Evolutionary conservation across 2,797 vertebrate genomes (phyloP).

Genomic region (Anableps anableps): DNA sequence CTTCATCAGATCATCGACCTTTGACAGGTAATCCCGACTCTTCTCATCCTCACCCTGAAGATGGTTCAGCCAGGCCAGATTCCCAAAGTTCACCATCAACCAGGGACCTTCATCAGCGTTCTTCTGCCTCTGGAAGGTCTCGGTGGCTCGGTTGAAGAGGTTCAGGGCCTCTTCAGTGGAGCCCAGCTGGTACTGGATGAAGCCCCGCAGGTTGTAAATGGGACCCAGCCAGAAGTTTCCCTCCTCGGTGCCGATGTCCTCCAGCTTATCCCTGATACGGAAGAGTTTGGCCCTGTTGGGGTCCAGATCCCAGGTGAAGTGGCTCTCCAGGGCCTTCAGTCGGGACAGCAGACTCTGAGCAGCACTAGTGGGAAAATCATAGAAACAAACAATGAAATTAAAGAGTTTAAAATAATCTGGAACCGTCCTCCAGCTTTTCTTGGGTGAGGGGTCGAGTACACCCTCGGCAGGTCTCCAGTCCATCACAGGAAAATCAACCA

Average conservation of each 20-base stretch:
- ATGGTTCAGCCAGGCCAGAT: slow-evolving; percentile 69
- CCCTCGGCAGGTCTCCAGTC: too few species aligned
- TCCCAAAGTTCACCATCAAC: slow-evolving; percentile 69
- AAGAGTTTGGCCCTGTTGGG: slow-evolving; percentile 4
- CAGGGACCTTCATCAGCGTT: slow-evolving; percentile 66
- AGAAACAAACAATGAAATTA: neutral
- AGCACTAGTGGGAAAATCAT: neutral
- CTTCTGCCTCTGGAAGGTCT: slow-evolving; percentile 62
- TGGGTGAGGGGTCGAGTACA: too few species aligned
- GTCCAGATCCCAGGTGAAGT: slow-evolving; percentile 70
- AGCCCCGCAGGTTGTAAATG: slow-evolving; percentile 70
- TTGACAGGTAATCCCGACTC: slow-evolving; percentile 52
- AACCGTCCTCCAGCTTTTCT: too few species aligned
- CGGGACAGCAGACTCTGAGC: neutral
- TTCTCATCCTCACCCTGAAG: slow-evolving; percentile 27
- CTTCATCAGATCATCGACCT: slow-evolving; percentile 24
- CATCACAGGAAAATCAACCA: too few species aligned
- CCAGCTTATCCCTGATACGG: slow-evolving; percentile 33
- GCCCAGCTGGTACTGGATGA: slow-evolving; percentile 49
- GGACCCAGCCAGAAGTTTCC: slow-evolving; percentile 69
- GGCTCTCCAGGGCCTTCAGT: slow-evolving; percentile 45
- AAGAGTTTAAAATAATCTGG: neutral
- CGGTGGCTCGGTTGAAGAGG: slow-evolving; percentile 53
- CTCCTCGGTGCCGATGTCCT: slow-evolving; percentile 58
- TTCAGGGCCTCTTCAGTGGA: neutral